Evolutionary conservation across 2,113 vertebrate genomes (phyloP), one percentile per base, ranked within the genome.

Genomic region (Brachyhypopomus occidentalis): DNA sequence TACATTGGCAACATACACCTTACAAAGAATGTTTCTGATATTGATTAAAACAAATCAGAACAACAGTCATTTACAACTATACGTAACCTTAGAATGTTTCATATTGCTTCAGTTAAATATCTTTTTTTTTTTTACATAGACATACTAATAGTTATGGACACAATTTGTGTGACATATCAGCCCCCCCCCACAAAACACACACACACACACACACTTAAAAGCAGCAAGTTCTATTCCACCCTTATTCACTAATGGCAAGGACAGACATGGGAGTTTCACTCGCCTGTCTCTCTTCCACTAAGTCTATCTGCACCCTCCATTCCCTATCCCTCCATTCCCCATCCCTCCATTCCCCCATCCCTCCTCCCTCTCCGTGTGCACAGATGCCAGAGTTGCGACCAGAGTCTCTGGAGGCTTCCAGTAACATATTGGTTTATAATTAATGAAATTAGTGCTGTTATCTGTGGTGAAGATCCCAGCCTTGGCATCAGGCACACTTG

Each of bases 341-440:
- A 58, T n/a, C 64, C 59, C 72, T 78, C 60, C 45, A 69, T 71
- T 75, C 22, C 30, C 30, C 72, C 69, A 77, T 38, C 38, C 69
- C 76, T 63, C 73, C 76, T 71, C 69, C 45, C 48, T 48, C 30
- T 55, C 55, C 67, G 71, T 88, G 84, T 82, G 84, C 73, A 74
- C 96, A 97, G 96, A 97, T 98, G 96, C 95, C 95, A 94, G 92
- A 94, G 93, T 93, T 93, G 92, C 94, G 93, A 93, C 93, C 92
- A 92, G 90, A 91, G 93, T 94, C 92, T 94, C 90, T 87, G 92
- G 94, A 94, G 95, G 94, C 94, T 94, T 93, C 92, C 94, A 87
- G 90, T 94, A 95, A 94, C 95, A 96, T 96, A 96, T 95, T 96
- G 95, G 95, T 95, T 96, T 95, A 96, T 96, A 96, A 96, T 96